Evolutionary conservation across 2,797 vertebrate genomes (phyloP).

Genomic region (Pipistrellus pipistrellus): DNA sequence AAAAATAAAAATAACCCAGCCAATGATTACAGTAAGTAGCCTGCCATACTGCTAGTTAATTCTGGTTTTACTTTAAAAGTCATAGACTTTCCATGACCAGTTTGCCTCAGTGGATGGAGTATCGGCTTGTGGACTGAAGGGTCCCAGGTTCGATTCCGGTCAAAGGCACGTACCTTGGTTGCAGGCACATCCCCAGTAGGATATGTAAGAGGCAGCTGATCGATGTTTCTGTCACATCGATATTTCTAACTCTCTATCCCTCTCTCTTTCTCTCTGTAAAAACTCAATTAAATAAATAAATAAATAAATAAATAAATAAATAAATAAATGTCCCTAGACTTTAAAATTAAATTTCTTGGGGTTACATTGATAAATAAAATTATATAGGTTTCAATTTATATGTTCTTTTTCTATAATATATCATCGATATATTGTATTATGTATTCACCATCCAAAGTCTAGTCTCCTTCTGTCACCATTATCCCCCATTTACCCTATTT

Average conservation of each 20-base stretch:
- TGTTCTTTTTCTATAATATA: background rate
- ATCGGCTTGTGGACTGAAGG: too few species aligned
- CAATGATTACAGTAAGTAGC: background rate
- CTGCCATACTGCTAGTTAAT: background rate
- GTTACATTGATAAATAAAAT: background rate
- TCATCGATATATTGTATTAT: background rate
- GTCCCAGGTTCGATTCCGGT: too few species aligned
- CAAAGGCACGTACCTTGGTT: too few species aligned
- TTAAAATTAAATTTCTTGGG: background rate
- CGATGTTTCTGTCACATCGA: too few species aligned
- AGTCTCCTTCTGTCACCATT: background rate
- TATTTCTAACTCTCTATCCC: too few species aligned
- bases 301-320: too few species aligned
- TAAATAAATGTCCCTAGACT: background rate
- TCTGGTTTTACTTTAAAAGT: slow-evolving; percentile 28
- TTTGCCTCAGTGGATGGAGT: too few species aligned
- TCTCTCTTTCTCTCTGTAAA: too few species aligned
- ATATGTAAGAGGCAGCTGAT: too few species aligned
- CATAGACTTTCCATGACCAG: too few species aligned
- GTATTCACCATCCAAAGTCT: background rate
- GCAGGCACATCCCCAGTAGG: too few species aligned
- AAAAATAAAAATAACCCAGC: slow-evolving; percentile 49
- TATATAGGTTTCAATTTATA: background rate
- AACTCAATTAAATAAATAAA: too few species aligned
- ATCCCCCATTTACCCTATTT: background rate